phyloP scores from a whole-genome alignment of 2,113 vertebrate genomes.

The Paracanthobrama guichenoti region DNA sequence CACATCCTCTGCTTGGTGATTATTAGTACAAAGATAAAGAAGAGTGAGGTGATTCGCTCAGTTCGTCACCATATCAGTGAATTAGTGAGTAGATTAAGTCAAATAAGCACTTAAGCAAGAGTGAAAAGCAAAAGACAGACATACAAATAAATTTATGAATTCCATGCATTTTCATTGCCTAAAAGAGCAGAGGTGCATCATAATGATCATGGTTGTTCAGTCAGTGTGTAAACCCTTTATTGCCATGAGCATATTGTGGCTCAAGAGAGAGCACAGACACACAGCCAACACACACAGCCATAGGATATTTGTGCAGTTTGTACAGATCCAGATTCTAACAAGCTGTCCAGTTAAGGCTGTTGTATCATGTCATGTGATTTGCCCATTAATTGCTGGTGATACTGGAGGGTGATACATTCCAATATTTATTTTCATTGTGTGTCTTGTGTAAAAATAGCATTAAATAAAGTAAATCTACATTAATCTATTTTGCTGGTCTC shows the following conservation, averaged over 20 bases:
- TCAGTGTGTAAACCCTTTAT: constrained; percentile 31
- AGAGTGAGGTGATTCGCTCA: neutral
- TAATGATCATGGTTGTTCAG: constrained; percentile 24
- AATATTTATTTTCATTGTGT: neutral
- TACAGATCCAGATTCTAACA: constrained; percentile 20
- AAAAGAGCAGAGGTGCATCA: constrained; percentile 14
- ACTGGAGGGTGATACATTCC: neutral
- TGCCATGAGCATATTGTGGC: constrained; percentile 26
- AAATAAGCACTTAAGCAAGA: constrained; percentile 19
- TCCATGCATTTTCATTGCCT: constrained; percentile 25
- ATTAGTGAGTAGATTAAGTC: constrained; percentile 42
- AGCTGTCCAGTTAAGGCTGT: constrained; percentile 21
- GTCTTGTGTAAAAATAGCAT: neutral
- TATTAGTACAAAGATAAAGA: neutral
- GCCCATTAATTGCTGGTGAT: constrained; percentile 22
- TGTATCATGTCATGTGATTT: constrained; percentile 29
- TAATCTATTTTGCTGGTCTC: neutral
- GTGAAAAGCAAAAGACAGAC: constrained; percentile 20
- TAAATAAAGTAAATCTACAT: neutral
- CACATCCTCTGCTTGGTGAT: constrained; percentile 1
- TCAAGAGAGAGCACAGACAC: neutral
- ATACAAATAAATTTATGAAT: constrained; percentile 7
- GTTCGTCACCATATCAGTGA: constrained; percentile 26
- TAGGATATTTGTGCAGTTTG: constrained; percentile 25
- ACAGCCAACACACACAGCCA: constrained; percentile 40